phyloP scores from a whole-genome alignment of 2,797 vertebrate genomes.

The Pseudochromis fuscus region DNA sequence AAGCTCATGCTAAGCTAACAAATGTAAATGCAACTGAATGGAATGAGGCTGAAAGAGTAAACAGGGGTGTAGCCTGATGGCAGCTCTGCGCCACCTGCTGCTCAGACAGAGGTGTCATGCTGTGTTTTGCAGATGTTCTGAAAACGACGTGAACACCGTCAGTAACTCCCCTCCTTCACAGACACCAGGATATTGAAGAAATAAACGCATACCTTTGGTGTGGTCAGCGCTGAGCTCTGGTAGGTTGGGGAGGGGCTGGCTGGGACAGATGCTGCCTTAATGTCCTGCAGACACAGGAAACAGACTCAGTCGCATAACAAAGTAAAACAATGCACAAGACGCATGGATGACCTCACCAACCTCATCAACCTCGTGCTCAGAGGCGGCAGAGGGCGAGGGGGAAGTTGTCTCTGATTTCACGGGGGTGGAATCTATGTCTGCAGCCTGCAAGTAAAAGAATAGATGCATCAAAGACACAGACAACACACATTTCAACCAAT shows the following conservation, averaged over 20 bases:
- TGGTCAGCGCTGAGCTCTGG: slow-evolving; percentile 70
- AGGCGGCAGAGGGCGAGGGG: slow-evolving; percentile 76
- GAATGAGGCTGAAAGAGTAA: too few relatives aligned
- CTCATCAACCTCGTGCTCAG: slow-evolving; percentile 89
- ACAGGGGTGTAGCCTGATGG: too few relatives aligned
- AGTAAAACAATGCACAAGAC: too few relatives aligned
- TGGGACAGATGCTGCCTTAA: slow-evolving; percentile 61
- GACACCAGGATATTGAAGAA: too few relatives aligned
- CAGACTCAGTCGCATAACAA: not conserved
- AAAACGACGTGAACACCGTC: too few relatives aligned
- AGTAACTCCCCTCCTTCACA: too few relatives aligned
- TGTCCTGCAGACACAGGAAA: slow-evolving; percentile 75
- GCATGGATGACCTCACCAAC: too few relatives aligned
- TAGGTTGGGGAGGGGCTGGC: slow-evolving; percentile 64
- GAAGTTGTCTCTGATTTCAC: slow-evolving; percentile 85
- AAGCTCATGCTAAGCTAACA: too few relatives aligned
- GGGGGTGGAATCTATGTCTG: slow-evolving; percentile 87
- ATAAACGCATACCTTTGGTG: slow-evolving; percentile 75
- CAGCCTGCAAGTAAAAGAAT: slow-evolving; percentile 81
- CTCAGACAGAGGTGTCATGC: too few relatives aligned
- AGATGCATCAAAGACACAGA: not conserved
- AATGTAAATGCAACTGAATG: too few relatives aligned
- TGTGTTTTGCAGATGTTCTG: too few relatives aligned
- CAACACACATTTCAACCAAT: not conserved
- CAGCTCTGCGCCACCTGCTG: too few relatives aligned